Base-by-base conservation (phyloP, 2,113 vertebrate species). In the Geococcyx californianus region DNA sequence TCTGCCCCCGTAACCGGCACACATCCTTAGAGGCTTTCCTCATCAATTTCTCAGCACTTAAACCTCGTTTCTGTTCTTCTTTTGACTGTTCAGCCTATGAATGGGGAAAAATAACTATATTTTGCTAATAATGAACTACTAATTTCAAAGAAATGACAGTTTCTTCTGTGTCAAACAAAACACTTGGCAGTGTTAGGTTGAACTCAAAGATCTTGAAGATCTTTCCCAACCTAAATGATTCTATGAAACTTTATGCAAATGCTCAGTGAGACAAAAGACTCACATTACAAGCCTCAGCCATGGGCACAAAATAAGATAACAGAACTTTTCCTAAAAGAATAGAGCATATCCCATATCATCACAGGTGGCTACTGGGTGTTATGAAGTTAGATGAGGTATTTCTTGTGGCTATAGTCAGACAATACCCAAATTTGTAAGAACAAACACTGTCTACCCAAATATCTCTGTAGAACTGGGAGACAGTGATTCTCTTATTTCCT, bases 1-100 rank as follows among this genome's bases (percentile, higher is more conserved):
- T 98, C 97, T 99, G 98, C 87, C 98, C 98, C 49, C 98, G 97
- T 33, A 99, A 96, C 42, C 98, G 98, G 40, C 98, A 98, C 31
- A 98, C 98, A 4, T 99, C 98, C 96, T 98, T 99, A 44, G 98
- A 98, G 64, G 96, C 98, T 87, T 98, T 98, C 86, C 98, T 97
- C 98, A 99, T 98, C 95, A 99, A 18, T 77, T 98, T 98, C 96
- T 98, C 98, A 4, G 98, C 98, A 52, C 85, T 98, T 96, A 98
- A 89, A 51, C 93, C 98, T 77, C 97, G 98, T 70, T 98, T 98
- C 96, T 98, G 98, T 83, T 98, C 98, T 67, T 98, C 98, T 93
- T 98, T 97, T 25, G 98, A 98, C 96, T 98, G 98, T 52, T 98
- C 98, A 54, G 98, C 98, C 98, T 99, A 93, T 40, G 56, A 64